phyloP scores from a whole-genome alignment of 2,113 vertebrate genomes.

The Pluvianellus socialis region DNA sequence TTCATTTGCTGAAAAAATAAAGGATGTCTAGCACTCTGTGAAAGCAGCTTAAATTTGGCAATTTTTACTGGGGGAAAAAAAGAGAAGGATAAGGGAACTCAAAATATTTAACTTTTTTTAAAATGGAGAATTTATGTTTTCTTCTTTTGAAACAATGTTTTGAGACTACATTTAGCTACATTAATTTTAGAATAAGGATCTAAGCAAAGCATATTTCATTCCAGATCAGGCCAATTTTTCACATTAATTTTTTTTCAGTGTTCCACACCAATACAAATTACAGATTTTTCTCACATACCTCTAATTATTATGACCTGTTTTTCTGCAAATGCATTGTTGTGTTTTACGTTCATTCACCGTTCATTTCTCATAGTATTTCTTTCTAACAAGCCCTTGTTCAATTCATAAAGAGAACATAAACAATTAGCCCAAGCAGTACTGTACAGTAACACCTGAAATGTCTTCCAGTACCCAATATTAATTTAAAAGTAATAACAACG shows the following conservation, averaged over 20 bases:
- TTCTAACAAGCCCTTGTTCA: background rate
- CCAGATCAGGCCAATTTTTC: background rate
- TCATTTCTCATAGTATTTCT: background rate
- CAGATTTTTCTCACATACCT: background rate
- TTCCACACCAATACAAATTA: background rate
- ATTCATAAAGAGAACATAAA: background rate
- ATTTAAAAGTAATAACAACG: slow-evolving; percentile 5
- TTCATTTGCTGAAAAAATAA: background rate
- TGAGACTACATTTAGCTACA: background rate
- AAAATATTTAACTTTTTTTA: background rate
- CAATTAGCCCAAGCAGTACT: slow-evolving; percentile 11
- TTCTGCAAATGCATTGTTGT: background rate
- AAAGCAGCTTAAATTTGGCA: background rate
- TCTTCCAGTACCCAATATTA: background rate
- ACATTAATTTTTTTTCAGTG: background rate
- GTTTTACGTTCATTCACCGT: background rate
- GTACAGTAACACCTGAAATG: slow-evolving; percentile 14
- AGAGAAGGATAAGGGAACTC: accelerated
- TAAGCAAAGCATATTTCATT: background rate
- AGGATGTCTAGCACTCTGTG: background rate
- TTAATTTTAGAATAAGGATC: background rate
- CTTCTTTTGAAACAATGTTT: background rate
- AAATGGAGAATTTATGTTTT: background rate
- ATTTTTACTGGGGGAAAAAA: background rate
- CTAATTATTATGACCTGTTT: background rate